Evolutionary conservation across 2,888 invertebrate species (phyloP), one percentile per base, ranked within the genome.

Genomic region (Chymomyza amoena): DNA sequence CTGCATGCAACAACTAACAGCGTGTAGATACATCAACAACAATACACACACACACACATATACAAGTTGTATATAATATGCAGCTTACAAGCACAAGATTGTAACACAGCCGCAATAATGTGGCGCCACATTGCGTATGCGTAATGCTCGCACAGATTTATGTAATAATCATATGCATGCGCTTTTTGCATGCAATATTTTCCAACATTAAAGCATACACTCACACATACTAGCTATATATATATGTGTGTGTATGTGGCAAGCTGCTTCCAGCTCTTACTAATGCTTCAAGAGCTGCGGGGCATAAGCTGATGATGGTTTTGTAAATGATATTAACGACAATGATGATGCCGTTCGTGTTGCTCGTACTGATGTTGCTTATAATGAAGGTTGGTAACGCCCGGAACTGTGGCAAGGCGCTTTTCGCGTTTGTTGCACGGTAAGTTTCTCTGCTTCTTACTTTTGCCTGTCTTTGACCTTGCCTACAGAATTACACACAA

Each of bases 81-180:
- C 39, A 54, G 39, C 64, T 67, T 66, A 68, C 60, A 54, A 45
- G 39, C 39, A 13, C 39, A 10, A 13, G 10, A 45, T 45, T 13
- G 39, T 45, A 45, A 10, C 39, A 45, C 4, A 45, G 39, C 39
- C 39, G 13, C 39, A 45, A 45, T 45, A 45, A 13, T 61, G 52
- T 52, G 66, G 70, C 56, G 54, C 60, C 62, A 66, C 70, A 60
- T 66, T 61, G 69, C 74, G 73, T 68, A 84, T 87, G 67, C 76
- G 64, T 76, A 74, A 82, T 80, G 76, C 78, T 69, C 73, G 76
- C 76, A 70, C 59, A 69, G 79, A 77, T 80, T 76, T 80, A 87
- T 85, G 83, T 80, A 72, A 67, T 64, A 62, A 51, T 61, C 66
- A 75, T 72, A 65, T 45, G 39, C 39, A 45, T 13, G 13, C 39